Evolutionary conservation across 2,113 vertebrate genomes (phyloP).

Genomic region (Harpagus bidentatus): DNA sequence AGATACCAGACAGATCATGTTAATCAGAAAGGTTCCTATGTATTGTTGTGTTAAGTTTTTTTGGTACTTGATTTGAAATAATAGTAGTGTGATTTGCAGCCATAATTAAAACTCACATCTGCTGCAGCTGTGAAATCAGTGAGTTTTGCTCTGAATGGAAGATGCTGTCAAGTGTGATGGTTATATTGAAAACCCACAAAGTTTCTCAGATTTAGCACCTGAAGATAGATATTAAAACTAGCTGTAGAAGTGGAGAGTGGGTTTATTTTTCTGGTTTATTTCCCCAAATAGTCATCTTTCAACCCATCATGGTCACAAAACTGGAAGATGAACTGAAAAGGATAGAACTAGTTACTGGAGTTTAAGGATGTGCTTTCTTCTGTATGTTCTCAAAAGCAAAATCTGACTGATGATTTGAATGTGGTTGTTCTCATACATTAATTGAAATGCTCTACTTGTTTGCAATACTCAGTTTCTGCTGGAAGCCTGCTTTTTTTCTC

Average conservation of each 20-base stretch:
- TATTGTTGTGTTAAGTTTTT: not conserved
- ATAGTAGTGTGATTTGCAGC: not conserved
- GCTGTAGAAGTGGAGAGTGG: not conserved
- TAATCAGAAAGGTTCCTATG: not conserved
- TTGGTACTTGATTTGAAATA: not conserved
- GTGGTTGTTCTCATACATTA: not conserved
- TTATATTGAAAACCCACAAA: not conserved
- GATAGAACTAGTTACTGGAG: not conserved
- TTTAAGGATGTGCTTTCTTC: not conserved
- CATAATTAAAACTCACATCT: not conserved
- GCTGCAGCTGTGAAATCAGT: not conserved
- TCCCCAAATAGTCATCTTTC: not conserved
- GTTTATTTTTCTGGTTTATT: not conserved
- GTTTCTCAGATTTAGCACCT: not conserved
- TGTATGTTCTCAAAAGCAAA: not conserved
- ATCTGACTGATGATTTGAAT: not conserved
- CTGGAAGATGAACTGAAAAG: not conserved
- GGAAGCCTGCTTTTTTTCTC: not conserved
- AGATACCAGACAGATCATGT: not conserved
- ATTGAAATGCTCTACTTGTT: not conserved
- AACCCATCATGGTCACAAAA: not conserved
- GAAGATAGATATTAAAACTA: not conserved
- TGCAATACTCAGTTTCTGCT: not conserved
- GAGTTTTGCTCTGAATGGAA: not conserved
- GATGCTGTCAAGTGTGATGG: not conserved